Conservation (phyloP, 2,113 vertebrate genomes). For the Cranoglanis bouderius region DNA sequence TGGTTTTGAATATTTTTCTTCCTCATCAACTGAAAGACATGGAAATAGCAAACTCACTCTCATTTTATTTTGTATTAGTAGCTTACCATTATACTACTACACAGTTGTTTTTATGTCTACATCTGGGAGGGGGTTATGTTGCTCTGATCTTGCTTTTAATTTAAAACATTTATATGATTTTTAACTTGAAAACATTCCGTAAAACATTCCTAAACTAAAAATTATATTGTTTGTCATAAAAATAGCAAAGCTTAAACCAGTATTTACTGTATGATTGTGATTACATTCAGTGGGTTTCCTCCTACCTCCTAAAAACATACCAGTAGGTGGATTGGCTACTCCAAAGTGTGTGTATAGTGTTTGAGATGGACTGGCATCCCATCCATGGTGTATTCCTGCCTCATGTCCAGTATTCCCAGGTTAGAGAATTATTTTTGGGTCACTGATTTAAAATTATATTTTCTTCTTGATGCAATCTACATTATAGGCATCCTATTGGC, state of each 20-base stretch:
- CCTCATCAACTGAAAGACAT: background rate
- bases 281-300: too few relatives aligned
- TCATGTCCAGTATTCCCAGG: background rate
- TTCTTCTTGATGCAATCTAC: background rate
- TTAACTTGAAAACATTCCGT: too few relatives aligned
- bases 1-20: background rate
- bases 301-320: background rate
- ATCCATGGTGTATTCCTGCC: background rate
- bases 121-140: too few relatives aligned
- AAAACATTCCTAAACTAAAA: too few relatives aligned
- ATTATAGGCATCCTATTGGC: background rate
- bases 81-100: background rate
- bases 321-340: too few relatives aligned
- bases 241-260: too few relatives aligned
- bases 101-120: background rate
- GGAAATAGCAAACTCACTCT: background rate
- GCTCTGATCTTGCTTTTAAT: too few relatives aligned
- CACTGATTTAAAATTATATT: background rate
- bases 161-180: too few relatives aligned
- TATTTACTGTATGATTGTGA: background rate
- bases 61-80: background rate
- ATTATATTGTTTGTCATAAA: too few relatives aligned
- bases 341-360: background rate
- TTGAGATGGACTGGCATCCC: background rate
- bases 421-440: background rate